These are phyloP conservation scores for Amphipyra tragopoginis DNA, from an alignment of 2,888 invertebrate genomes.

Conservation along the genomic window DNA sequence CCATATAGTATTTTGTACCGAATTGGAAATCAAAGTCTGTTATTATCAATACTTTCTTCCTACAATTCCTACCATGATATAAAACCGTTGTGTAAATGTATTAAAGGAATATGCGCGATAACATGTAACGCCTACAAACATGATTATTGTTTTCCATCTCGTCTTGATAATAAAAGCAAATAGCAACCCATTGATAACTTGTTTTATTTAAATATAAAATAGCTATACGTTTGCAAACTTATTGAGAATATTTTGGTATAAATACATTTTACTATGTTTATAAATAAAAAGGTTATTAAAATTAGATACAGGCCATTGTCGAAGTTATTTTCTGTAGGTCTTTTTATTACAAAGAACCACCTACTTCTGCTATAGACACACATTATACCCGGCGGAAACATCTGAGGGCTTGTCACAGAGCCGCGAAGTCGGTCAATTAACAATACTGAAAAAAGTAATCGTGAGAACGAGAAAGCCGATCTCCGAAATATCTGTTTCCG, in stretches of 20 bases:
- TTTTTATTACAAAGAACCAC: too few species aligned
- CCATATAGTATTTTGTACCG: conserved; percentile 39
- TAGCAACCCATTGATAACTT: conserved; percentile 51
- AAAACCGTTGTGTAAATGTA: conserved; percentile 20
- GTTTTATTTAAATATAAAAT: conserved; percentile 49
- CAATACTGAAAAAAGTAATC: too few species aligned
- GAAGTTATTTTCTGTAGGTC: too few species aligned
- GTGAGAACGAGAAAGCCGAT: too few species aligned
- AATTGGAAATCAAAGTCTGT: conserved; percentile 24
- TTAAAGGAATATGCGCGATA: conserved; percentile 16
- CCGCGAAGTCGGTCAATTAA: too few species aligned
- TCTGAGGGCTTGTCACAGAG: too few species aligned
- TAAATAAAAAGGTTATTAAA: too few species aligned
- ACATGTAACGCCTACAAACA: conserved; percentile 34
- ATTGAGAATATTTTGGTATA: conserved; percentile 2
- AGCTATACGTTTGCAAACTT: conserved; percentile 21
- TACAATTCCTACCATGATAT: conserved; percentile 22
- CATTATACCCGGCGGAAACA: too few species aligned
- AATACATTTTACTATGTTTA: not conserved
- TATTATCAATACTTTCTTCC: conserved; percentile 22
- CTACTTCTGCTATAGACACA: too few species aligned
- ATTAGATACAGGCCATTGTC: too few species aligned
- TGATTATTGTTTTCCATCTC: conserved; percentile 40
- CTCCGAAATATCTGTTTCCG: too few species aligned
- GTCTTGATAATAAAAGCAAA: conserved; percentile 59